These are phyloP conservation scores for Moxostoma hubbsi DNA, from an alignment of 2,797 vertebrate genomes.

Conservation along the genomic window DNA sequence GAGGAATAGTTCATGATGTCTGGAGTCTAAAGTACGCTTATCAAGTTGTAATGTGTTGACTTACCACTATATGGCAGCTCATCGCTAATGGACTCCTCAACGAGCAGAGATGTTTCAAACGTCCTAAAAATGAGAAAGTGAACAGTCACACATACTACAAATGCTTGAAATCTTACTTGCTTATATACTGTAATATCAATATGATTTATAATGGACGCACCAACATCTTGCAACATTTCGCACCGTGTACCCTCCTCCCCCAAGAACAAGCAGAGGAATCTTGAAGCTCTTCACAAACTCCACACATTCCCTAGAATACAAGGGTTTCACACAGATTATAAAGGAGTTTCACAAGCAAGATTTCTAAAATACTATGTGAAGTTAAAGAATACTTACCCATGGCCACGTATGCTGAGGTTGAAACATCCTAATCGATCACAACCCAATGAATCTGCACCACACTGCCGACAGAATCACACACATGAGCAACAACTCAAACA, in stretches of 20 bases:
- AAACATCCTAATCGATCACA: constrained; percentile 97
- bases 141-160: too few species aligned
- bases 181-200: too few species aligned
- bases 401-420: constrained; percentile 97
- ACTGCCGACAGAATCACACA: constrained; percentile 74
- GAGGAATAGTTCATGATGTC: too few species aligned
- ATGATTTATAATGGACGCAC: constrained; percentile 71
- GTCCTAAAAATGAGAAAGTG: constrained; percentile 81
- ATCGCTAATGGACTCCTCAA: constrained; percentile 96
- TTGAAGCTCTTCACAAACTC: constrained; percentile 98
- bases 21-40: too few species aligned
- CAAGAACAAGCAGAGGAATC: constrained; percentile 94
- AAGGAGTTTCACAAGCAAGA: background rate
- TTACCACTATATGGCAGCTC: constrained; percentile 94
- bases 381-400: constrained; percentile 83
- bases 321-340: background rate
- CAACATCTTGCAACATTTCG: constrained; percentile 97
- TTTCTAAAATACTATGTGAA: background rate
- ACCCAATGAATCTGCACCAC: constrained; percentile 95
- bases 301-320: constrained; percentile 87
- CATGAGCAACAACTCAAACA: background rate
- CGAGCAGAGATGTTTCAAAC: constrained; percentile 91
- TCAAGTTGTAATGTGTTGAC: constrained; percentile 36
- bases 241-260: constrained; percentile 96
- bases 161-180: too few species aligned